Conservation (phyloP, 2,888 invertebrate species). For the Pyrrhia umbra region DNA sequence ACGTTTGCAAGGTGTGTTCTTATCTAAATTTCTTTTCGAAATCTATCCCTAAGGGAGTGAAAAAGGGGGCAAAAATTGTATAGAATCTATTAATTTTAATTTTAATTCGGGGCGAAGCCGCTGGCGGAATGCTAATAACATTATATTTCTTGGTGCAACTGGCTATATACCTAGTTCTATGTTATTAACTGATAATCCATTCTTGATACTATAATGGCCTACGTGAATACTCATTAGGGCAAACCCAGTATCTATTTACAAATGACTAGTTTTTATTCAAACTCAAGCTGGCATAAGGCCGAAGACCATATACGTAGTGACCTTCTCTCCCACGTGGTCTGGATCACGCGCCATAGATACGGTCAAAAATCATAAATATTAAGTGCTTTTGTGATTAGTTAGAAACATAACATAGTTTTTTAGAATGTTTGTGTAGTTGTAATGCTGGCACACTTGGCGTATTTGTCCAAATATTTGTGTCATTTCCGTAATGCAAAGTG, state of each 20-base stretch:
- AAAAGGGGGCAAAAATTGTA: too few species aligned
- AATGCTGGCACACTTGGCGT: too few species aligned
- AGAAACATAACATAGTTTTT: slow-evolving; percentile 3
- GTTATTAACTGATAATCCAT: not conserved
- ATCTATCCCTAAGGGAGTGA: too few species aligned
- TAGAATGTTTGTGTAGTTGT: slow-evolving; percentile 12
- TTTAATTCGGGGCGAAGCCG: too few species aligned
- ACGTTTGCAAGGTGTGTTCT: too few species aligned
- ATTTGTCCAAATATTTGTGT: too few species aligned
- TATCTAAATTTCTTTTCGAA: too few species aligned
- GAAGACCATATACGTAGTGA: slow-evolving; percentile 48
- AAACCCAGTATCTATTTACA: slow-evolving; percentile 23
- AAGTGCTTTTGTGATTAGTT: slow-evolving; percentile 25
- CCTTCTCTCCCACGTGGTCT: slow-evolving; percentile 73
- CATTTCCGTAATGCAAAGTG: too few species aligned
- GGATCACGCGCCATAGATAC: slow-evolving; percentile 44
- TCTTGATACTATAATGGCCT: slow-evolving; percentile 8
- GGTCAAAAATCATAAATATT: slow-evolving; percentile 33
- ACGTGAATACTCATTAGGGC: slow-evolving; percentile 24
- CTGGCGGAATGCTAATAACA: too few species aligned
- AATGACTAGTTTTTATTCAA: slow-evolving; percentile 55
- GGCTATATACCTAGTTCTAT: not conserved
- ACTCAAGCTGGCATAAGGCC: slow-evolving; percentile 54
- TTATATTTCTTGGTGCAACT: too few species aligned
- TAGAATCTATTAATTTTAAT: too few species aligned